Base-by-base conservation (phyloP, 2,797 vertebrate species). In the Petrocephalus schoutedeni region DNA sequence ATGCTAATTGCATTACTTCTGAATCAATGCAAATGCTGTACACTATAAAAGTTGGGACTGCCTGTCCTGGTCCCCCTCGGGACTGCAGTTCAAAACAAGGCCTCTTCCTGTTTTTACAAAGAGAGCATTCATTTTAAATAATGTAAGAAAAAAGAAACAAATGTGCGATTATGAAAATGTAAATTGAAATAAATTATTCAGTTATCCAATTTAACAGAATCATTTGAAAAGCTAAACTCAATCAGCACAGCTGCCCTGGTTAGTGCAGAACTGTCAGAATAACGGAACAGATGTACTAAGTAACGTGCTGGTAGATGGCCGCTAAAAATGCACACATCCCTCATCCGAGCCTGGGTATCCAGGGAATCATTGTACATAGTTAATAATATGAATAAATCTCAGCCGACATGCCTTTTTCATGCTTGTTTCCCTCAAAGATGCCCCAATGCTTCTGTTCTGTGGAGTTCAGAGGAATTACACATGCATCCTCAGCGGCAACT, bases 171-270 rank as follows among this genome's bases (percentile, higher is more conserved):
- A 89, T 89, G 88, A 85, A 87, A 89, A 88, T 88, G 88, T 54
- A 90, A 88, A 88, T 89, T 87, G 87, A 88, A 87, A 89, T 89
- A 89, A 88, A 89, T 87, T 86, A 89, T 89, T 89, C 87, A 88
- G 58, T 54, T 80, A 59, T 64, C 87, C 88, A 61, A 85, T 88
- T 89, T 88, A 87, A 89, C 87, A 61, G 21, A 82, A 80, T 88
- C 54, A 89, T 88, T 89, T 90, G 54, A 88, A 88, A 53, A 64
- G 83, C 53, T 77, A 88, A 89, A 90, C 88, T 87, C 86, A 90
- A 90, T 90, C 87, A 82, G 41, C 64, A 82, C 88, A 89, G 83
- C 88, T 90, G 88, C 67, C 58, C 89, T 86, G 83, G 87, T 89
- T 87, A 86, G 56, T 88, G 87, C 32, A 59, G 41, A 54, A 84